phyloP scores from a whole-genome alignment of 1,140 invertebrate genomes.

The Lordiphosa collinella region DNA sequence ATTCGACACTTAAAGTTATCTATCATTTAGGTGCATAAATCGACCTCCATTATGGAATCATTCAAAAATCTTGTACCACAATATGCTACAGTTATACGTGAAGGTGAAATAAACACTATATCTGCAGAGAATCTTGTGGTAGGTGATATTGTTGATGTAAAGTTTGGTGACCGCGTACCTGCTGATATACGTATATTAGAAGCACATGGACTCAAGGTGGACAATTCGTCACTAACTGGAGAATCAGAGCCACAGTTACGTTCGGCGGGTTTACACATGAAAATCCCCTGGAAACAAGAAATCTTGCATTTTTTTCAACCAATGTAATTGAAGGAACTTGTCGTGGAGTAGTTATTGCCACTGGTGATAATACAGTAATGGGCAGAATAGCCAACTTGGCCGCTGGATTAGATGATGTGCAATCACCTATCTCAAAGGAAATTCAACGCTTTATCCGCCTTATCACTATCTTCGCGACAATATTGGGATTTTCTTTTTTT shows the following conservation, averaged over 20 bases:
- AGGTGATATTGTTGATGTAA: slow-evolving; percentile 88
- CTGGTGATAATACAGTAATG: slow-evolving; percentile 91
- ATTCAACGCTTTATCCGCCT: slow-evolving; percentile 89
- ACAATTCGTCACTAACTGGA: slow-evolving; percentile 85
- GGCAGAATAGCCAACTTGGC: slow-evolving; percentile 91
- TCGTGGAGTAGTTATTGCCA: slow-evolving; percentile 88
- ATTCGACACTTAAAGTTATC: too few species aligned
- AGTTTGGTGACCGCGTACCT: slow-evolving; percentile 87
- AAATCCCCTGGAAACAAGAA: slow-evolving; percentile 87
- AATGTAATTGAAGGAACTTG: slow-evolving; percentile 88
- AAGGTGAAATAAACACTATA: slow-evolving; percentile 85
- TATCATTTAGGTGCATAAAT: slow-evolving; percentile 84
- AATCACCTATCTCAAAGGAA: slow-evolving; percentile 89
- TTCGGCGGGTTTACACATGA: slow-evolving; percentile 84
- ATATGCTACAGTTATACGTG: slow-evolving; percentile 84
- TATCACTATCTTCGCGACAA: slow-evolving; percentile 88
- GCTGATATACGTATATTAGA: slow-evolving; percentile 88
- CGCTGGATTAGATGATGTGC: slow-evolving; percentile 85
- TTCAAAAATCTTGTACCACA: slow-evolving; percentile 85
- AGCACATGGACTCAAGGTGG: slow-evolving; percentile 73
- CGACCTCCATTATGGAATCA: slow-evolving; percentile 87
- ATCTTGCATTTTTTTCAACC: slow-evolving; percentile 89
- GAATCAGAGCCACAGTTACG: slow-evolving; percentile 87
- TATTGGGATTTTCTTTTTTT: slow-evolving; percentile 89
- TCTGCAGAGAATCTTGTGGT: slow-evolving; percentile 84